Base-by-base conservation (phyloP, 2,113 vertebrate species). In the Xenotilapia caudafasciata region DNA sequence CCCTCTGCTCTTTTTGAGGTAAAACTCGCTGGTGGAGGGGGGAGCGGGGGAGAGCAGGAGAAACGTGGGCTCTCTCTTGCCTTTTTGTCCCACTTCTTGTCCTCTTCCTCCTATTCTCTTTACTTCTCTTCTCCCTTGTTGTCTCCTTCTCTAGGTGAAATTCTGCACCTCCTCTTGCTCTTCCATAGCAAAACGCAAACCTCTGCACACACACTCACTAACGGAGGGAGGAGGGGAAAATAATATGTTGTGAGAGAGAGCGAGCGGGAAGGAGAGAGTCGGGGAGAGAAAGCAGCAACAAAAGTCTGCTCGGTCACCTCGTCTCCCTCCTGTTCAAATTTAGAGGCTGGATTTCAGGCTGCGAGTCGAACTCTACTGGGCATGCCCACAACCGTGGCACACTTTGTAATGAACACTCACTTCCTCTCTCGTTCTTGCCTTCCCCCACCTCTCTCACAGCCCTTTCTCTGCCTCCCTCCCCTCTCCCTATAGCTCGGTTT, bases 331-430 rank as follows among this genome's bases (percentile, higher is more conserved):
- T 92, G 96, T 97, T 97, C 96, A 97, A 96, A 96, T 97, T 94
- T 85, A 93, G 92, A 96, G 96, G 96, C 96, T 97, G 97, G 96
- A 97, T 97, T 97, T 96, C 93, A 92, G 86, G 87, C 89, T 92
- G 94, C 92, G 88, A 93, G 82, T 93, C 86, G 79, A 94, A 94
- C 95, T 92, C 88, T 96, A 95, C 96, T 96, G 97, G 97, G 97
- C 97, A 97, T 97, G 97, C 97, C 95, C 96, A 95, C 94, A 94
- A 94, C 94, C 9, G 92, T 95, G 68, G 96, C 96, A 95, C 96
- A 96, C 96, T 96, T 93, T 94, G 95, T 95, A 95, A 97, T 97
- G 96, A 97, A 97, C 96, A 96, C 84, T 97, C 95, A 96, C 97
- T 97, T 98, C 97, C 97, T 98, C 97, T 96, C 96, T 95, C 96